A percentile compares a stretch with the other conserved stretches of the same genome.
phyloP scores from a whole-genome alignment of 2,888 invertebrate species.

The Gortyna flavago region DNA sequence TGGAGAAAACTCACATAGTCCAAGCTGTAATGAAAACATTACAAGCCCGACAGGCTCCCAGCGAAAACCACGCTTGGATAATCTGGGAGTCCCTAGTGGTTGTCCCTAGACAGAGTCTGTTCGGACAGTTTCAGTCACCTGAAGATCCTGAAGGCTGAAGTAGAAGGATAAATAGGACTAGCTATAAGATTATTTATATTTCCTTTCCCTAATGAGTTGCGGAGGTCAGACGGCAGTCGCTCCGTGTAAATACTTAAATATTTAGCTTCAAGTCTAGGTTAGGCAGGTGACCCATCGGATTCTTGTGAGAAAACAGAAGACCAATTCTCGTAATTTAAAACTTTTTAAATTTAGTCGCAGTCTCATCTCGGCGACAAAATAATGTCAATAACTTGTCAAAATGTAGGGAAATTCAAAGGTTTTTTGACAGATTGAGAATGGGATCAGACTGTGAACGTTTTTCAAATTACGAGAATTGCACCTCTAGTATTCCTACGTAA shows the following conservation, averaged over 20 bases:
- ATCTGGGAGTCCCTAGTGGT: not conserved
- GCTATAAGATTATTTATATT: conserved; percentile 36
- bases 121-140: not conserved
- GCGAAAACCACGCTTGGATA: not conserved
- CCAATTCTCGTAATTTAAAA: no score
- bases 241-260: conserved; percentile 44
- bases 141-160: not conserved
- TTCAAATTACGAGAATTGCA: no score
- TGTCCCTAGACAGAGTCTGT: not conserved
- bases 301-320: not conserved
- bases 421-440: no score
- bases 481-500: not conserved
- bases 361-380: no score
- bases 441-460: no score
- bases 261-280: not conserved
- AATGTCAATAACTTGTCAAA: no score
- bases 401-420: no score
- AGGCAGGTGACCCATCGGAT: not conserved
- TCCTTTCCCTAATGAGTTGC: conserved; percentile 45
- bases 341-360: no score
- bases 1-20: not conserved
- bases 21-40: not conserved
- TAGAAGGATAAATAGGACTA: conserved; percentile 16
- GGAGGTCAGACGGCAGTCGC: conserved; percentile 60
- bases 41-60: not conserved